These are phyloP conservation scores for Oriolus oriolus DNA, from an alignment of 2,113 vertebrate genomes.

Conservation along the genomic window DNA sequence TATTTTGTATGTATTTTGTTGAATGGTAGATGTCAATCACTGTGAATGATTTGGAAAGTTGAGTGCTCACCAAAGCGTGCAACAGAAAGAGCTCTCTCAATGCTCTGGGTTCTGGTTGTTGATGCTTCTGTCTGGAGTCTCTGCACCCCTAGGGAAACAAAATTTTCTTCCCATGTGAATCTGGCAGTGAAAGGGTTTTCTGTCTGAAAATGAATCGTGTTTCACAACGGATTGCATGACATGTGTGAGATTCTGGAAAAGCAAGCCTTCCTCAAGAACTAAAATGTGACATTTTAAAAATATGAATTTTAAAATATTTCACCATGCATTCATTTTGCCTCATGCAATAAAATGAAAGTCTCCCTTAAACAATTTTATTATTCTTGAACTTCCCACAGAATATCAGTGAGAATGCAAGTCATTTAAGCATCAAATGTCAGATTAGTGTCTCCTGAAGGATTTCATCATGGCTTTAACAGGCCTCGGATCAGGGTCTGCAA, in stretches of 20 bases:
- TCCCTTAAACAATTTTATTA: not conserved
- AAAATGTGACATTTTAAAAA: not conserved
- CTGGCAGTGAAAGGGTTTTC: not conserved
- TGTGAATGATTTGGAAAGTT: not conserved
- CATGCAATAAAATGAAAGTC: not conserved
- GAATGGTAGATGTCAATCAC: not conserved
- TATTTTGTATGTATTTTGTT: not conserved
- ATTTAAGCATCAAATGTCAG: not conserved
- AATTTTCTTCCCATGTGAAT: not conserved
- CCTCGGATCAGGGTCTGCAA: not conserved
- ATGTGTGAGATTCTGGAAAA: not conserved
- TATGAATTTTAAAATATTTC: not conserved
- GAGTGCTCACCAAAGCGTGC: not conserved
- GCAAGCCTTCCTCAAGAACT: not conserved
- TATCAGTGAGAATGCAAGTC: not conserved
- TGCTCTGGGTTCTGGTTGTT: not conserved
- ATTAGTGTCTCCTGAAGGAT: not conserved
- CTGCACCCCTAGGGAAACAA: not conserved
- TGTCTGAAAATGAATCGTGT: not conserved
- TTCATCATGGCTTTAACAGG: not conserved
- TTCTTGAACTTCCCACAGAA: not conserved
- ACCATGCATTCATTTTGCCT: not conserved
- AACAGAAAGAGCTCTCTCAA: not conserved
- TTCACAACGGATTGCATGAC: not conserved
- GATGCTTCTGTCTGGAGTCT: not conserved